Conservation (phyloP, 1,140 invertebrate species). For the Cardiocondyla obscurior region DNA sequence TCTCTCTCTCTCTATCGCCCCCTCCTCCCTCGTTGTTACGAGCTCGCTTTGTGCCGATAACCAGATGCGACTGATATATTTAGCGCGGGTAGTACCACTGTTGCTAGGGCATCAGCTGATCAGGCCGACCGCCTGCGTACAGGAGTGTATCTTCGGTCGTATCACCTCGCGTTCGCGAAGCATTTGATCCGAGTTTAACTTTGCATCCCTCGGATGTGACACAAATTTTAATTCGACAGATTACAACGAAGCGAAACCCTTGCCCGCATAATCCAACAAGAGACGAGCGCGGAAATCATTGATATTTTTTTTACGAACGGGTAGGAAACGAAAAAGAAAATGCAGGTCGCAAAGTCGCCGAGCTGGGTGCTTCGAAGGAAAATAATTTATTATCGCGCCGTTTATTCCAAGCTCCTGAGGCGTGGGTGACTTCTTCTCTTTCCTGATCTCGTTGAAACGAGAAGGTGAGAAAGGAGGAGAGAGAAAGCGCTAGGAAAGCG, state of each 20-base stretch:
- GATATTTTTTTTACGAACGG: no score
- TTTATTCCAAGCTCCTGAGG: no score
- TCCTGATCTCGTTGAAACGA: no score
- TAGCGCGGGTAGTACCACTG: constrained; percentile 80
- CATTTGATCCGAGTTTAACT: background rate
- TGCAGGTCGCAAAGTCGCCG: no score
- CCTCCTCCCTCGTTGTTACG: no score
- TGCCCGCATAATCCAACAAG: no score
- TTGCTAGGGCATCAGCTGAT: constrained; percentile 84
- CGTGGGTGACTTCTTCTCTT: no score
- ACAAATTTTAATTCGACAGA: no score
- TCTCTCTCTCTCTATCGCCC: constrained; percentile 3
- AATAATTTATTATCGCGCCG: background rate
- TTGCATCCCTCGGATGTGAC: background rate
- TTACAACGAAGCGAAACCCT: no score
- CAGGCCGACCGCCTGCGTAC: constrained; percentile 69
- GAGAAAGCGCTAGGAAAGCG: background rate
- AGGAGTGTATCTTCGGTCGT: constrained; percentile 47
- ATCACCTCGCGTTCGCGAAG: background rate
- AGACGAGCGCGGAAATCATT: no score
- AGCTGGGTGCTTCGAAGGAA: no score
- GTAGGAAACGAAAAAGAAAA: no score
- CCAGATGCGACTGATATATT: constrained; percentile 77
- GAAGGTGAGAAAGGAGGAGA: background rate
- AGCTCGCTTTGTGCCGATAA: constrained; percentile 54